Conservation (phyloP, 2,797 vertebrate genomes). For the Melopsittacus undulatus region DNA sequence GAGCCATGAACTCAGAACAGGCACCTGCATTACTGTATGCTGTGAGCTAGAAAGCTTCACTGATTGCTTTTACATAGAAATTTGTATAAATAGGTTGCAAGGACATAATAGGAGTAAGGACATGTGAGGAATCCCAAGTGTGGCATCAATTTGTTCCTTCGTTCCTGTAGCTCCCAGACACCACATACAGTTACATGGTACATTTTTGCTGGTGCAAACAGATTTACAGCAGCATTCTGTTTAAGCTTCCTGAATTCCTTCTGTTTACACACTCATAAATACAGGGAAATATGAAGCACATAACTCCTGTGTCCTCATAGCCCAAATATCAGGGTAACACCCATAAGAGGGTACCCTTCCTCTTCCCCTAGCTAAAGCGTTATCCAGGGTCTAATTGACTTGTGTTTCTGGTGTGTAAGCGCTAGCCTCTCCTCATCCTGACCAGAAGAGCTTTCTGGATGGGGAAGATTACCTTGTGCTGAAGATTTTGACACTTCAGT, state of each 20-base stretch:
- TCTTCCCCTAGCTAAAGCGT: no score
- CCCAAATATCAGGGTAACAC: no score
- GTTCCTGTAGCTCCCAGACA: not conserved
- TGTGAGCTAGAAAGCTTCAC: not conserved
- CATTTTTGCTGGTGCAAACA: not conserved
- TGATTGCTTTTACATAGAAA: rapidly evolving
- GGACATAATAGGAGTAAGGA: not conserved
- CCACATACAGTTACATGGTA: not conserved
- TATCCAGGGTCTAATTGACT: not conserved
- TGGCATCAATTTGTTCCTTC: not conserved
- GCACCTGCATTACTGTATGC: not conserved
- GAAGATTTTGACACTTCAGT: not conserved
- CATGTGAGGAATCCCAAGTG: not conserved
- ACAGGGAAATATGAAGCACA: rapidly evolving
- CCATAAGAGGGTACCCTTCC: not conserved
- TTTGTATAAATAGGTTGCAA: rapidly evolving
- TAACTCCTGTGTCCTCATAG: not conserved
- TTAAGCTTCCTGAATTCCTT: not conserved
- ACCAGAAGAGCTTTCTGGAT: not conserved
- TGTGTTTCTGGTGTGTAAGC: not conserved
- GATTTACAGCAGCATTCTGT: not conserved
- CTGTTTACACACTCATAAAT: not conserved
- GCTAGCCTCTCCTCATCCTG: not conserved
- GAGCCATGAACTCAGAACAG: not conserved
- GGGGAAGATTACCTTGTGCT: not conserved